phyloP scores from a whole-genome alignment of 2,888 invertebrate species.

The Pelosia muscerda region DNA sequence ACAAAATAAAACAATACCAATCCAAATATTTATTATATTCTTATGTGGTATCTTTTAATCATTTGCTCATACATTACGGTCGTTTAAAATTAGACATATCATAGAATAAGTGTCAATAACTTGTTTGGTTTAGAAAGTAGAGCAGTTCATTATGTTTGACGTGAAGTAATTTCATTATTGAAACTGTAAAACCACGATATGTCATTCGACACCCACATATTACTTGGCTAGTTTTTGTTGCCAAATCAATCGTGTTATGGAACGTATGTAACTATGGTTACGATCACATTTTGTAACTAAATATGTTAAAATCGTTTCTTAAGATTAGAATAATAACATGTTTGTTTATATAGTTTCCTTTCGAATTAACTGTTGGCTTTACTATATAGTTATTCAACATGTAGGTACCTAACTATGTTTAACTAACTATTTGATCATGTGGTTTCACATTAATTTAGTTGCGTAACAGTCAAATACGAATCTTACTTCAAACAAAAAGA shows the following conservation, averaged over 20 bases:
- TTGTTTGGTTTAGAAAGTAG: constrained; percentile 3
- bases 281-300: neutral
- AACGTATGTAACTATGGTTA: neutral
- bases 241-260: constrained; percentile 1
- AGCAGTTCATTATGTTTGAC: neutral
- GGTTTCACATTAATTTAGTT: neutral
- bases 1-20: neutral
- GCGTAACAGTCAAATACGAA: too few species aligned
- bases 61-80: neutral
- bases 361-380: neutral
- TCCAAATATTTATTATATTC: neutral
- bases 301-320: neutral
- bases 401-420: too few species aligned
- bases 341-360: neutral
- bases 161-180: neutral
- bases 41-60: neutral
- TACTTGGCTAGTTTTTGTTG: constrained; percentile 1
- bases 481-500: neutral
- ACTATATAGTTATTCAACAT: neutral
- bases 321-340: constrained; percentile 28
- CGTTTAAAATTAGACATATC: neutral
- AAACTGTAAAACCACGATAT: neutral
- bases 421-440: neutral
- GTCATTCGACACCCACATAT: constrained; percentile 6
- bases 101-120: neutral